Percentiles rank a stretch among this genome's conserved stretches.
Conservation (phyloP, 2,888 invertebrate species). For the Argyra leucocephala region DNA sequence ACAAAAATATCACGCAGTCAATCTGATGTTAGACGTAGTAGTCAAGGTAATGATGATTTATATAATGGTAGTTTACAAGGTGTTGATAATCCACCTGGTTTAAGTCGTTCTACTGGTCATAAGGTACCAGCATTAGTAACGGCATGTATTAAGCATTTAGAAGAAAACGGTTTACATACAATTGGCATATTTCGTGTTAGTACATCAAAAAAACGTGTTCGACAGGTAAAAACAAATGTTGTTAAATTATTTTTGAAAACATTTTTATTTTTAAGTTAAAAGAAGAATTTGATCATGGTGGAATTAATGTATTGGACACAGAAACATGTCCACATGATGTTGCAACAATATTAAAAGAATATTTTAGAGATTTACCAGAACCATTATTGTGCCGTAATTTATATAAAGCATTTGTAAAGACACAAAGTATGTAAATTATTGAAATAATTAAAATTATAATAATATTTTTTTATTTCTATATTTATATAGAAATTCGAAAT, state of each 20-base stretch:
- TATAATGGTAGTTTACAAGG: slow-evolving; percentile 29
- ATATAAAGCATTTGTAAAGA: slow-evolving; percentile 80
- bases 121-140: slow-evolving; percentile 66
- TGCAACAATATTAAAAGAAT: slow-evolving; percentile 86
- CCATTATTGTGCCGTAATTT: slow-evolving; percentile 81
- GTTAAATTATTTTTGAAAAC: not conserved
- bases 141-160: slow-evolving; percentile 72
- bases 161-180: slow-evolving; percentile 70
- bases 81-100: slow-evolving; percentile 31
- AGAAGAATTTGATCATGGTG: slow-evolving; percentile 81
- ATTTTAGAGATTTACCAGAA: slow-evolving; percentile 84
- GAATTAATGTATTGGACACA: slow-evolving; percentile 60
- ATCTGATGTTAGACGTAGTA: slow-evolving; percentile 44
- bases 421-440: slow-evolving; percentile 60
- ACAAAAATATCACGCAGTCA: slow-evolving; percentile 46
- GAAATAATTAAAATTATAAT: not conserved
- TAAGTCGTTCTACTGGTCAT: slow-evolving; percentile 31
- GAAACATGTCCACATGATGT: slow-evolving; percentile 88
- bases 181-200: slow-evolving; percentile 87
- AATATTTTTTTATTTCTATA: slow-evolving; percentile 12
- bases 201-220: slow-evolving; percentile 80
- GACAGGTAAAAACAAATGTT: slow-evolving; percentile 72
- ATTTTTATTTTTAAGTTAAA: slow-evolving; percentile 52
- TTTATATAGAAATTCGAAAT: slow-evolving; percentile 63
- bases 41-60: slow-evolving; percentile 38